These are phyloP conservation scores for Dromaius novaehollandiae DNA, from an alignment of 2,113 vertebrate species.

Conservation along the genomic window DNA sequence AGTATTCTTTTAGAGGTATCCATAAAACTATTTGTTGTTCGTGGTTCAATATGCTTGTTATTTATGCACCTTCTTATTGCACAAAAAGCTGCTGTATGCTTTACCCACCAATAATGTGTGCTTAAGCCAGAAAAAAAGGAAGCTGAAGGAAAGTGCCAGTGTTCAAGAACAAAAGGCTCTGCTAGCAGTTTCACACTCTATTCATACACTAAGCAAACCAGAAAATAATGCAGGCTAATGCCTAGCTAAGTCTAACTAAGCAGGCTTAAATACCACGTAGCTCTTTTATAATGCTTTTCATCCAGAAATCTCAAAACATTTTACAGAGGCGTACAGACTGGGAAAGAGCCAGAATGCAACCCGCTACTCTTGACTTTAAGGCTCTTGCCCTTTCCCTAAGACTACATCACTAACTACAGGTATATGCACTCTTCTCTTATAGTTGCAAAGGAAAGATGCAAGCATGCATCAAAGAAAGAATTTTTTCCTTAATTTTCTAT, in stretches of 20 bases:
- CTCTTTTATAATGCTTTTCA: not conserved
- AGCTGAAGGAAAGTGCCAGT: not conserved
- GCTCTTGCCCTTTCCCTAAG: not conserved
- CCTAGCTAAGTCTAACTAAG: not conserved
- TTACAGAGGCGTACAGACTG: not conserved
- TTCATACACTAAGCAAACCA: not conserved
- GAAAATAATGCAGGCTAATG: not conserved
- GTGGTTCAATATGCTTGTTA: not conserved
- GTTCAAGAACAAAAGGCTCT: not conserved
- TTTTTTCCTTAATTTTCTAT: not conserved
- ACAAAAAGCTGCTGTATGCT: not conserved
- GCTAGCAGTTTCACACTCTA: not conserved
- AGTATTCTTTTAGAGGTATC: not conserved
- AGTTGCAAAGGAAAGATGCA: not conserved
- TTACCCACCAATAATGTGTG: not conserved
- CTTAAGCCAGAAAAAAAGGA: not conserved
- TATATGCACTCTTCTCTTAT: not conserved
- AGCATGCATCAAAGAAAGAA: not conserved
- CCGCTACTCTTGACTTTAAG: not conserved
- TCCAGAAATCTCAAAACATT: constrained; percentile 5
- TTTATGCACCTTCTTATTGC: not conserved
- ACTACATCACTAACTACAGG: not conserved
- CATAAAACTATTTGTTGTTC: not conserved
- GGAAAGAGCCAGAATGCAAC: not conserved
- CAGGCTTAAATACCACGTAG: not conserved